phyloP scores from a whole-genome alignment of 1,140 invertebrate species.

The Philopotamus ludificatus region DNA sequence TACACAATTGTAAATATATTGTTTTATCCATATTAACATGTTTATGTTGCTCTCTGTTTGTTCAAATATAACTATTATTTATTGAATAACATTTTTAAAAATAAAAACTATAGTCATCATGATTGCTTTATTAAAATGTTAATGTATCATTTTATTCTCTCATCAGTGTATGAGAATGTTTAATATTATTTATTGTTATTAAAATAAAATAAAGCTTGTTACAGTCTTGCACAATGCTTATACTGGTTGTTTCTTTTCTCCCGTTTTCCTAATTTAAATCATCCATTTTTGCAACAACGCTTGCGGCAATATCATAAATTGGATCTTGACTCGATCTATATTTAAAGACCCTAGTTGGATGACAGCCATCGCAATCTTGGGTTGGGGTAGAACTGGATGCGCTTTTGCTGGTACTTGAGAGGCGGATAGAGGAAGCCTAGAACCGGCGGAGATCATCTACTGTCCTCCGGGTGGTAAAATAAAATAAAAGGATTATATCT shows the following conservation, averaged over 20 bases:
- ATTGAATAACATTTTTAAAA: slow-evolving; percentile 4
- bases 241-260: background rate
- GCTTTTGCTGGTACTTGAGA: no score
- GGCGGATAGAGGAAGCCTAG: no score
- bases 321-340: no score
- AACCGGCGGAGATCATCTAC: no score
- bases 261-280: background rate
- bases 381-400: no score
- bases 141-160: slow-evolving; percentile 11
- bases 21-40: slow-evolving; percentile 7
- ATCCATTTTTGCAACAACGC: background rate
- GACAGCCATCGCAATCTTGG: no score
- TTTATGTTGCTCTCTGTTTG: slow-evolving; percentile 37
- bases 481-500: no score
- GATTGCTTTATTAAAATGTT: slow-evolving; percentile 20
- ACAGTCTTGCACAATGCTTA: slow-evolving; percentile 23
- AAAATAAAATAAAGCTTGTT: slow-evolving; percentile 25
- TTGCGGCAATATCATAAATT: no score
- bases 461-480: no score
- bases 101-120: slow-evolving; percentile 1
- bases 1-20: slow-evolving; percentile 29
- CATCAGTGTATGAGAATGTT: slow-evolving; percentile 16
- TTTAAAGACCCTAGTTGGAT: no score
- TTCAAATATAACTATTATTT: slow-evolving; percentile 1
- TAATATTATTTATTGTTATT: slow-evolving; percentile 31